Percentiles rank a stretch among this genome's conserved stretches.
These are phyloP conservation scores for Rousettus leschenaultii DNA, from an alignment of 2,113 vertebrate species.

Conservation along the genomic window DNA sequence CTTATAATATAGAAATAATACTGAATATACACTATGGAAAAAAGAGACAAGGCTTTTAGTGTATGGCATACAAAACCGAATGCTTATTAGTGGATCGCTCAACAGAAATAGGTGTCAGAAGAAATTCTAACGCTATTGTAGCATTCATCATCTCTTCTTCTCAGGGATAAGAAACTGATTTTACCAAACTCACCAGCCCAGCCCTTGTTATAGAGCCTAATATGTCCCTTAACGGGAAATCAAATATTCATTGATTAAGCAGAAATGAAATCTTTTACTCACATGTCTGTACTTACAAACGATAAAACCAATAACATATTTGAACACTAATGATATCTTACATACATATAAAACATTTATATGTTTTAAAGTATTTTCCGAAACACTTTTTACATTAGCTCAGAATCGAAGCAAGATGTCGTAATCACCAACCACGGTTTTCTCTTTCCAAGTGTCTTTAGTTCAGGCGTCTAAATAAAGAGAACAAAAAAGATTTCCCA, in stretches of 20 bases:
- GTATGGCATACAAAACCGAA: not conserved
- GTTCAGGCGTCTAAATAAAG: not conserved
- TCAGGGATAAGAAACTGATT: not conserved
- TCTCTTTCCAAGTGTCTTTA: not conserved
- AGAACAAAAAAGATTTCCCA: not conserved
- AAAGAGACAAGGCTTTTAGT: not conserved
- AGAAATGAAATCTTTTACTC: not conserved
- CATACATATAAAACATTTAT: not conserved
- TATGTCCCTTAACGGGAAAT: not conserved
- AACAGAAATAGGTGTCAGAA: not conserved
- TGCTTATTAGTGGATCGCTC: not conserved
- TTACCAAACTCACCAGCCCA: not conserved
- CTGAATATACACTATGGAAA: not conserved
- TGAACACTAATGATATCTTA: not conserved
- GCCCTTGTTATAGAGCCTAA: not conserved
- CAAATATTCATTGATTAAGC: not conserved
- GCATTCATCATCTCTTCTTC: not conserved
- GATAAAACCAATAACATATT: not conserved
- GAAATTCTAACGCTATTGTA: not conserved
- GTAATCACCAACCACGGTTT: not conserved
- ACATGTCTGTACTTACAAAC: not conserved
- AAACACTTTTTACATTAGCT: not conserved
- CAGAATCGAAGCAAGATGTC: not conserved
- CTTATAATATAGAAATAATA: conserved; percentile 22
- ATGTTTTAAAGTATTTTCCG: not conserved